phyloP scores from a whole-genome alignment of 2,888 invertebrate species.

The Erebia aethiops region DNA sequence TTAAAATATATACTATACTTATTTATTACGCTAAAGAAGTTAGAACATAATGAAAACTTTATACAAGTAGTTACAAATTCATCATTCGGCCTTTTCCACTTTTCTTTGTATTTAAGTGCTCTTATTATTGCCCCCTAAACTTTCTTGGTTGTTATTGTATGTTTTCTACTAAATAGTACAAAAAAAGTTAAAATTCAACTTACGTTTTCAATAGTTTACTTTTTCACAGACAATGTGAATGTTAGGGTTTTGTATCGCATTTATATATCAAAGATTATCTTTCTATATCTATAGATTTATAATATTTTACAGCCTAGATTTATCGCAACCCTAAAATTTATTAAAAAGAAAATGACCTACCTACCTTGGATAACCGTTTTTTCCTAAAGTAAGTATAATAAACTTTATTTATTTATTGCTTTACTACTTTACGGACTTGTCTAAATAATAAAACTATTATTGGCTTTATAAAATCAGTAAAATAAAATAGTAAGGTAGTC shows the following conservation, averaged over 20 bases:
- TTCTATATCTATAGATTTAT: constrained; percentile 6
- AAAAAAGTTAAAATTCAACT: constrained; percentile 1
- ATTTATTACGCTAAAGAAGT: no score
- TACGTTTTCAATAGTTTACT: constrained; percentile 13
- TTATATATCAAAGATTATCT: constrained; percentile 21
- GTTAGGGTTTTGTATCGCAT: not conserved
- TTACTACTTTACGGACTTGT: no score
- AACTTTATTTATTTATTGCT: no score
- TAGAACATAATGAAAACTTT: no score
- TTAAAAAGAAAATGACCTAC: not conserved
- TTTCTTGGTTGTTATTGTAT: no score
- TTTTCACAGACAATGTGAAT: not conserved
- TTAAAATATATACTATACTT: not conserved
- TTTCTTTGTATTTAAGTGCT: not conserved
- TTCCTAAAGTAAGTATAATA: no score
- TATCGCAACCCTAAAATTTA: not conserved
- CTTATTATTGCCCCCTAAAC: no score
- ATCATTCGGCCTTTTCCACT: not conserved
- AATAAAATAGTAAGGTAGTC: no score
- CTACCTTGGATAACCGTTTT: no score
- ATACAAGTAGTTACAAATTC: not conserved
- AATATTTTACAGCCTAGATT: constrained; percentile 9
- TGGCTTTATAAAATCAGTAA: no score
- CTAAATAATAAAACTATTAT: no score
- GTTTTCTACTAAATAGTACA: no score